phyloP scores from a whole-genome alignment of 2,888 invertebrate genomes.

The Drosophila colorata region DNA sequence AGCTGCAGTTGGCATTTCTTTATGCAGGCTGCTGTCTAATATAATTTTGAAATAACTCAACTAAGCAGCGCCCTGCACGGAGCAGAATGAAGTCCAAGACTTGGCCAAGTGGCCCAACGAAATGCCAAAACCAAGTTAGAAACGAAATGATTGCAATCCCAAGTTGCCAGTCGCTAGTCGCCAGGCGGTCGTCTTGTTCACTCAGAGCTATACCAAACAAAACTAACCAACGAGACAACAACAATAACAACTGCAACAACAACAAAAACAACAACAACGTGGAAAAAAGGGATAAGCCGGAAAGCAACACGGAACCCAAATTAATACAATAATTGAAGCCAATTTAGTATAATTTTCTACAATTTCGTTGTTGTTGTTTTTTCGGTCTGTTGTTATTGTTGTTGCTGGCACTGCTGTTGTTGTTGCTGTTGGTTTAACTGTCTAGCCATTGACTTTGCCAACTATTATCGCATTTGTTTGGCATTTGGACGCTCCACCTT shows the following conservation, averaged over 20 bases:
- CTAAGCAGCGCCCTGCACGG: slow-evolving; percentile 43
- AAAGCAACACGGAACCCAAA: slow-evolving; percentile 84
- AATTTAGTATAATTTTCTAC: slow-evolving; percentile 85
- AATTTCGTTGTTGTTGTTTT: slow-evolving; percentile 71
- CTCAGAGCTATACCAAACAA: slow-evolving; percentile 35
- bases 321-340: slow-evolving; percentile 85
- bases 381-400: slow-evolving; percentile 35
- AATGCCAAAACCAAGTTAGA: slow-evolving; percentile 75
- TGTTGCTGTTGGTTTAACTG: slow-evolving; percentile 57
- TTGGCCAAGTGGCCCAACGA: slow-evolving; percentile 66
- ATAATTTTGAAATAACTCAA: slow-evolving; percentile 79
- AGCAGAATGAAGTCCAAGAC: slow-evolving; percentile 21
- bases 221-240: slow-evolving; percentile 43
- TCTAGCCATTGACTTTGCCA: slow-evolving; percentile 77
- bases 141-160: slow-evolving; percentile 69
- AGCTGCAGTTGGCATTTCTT: slow-evolving; percentile 47
- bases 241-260: slow-evolving; percentile 16
- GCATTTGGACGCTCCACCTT: slow-evolving; percentile 64
- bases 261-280: slow-evolving; percentile 27
- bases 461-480: slow-evolving; percentile 80
- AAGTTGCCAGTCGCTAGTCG: slow-evolving; percentile 28
- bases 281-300: slow-evolving; percentile 82
- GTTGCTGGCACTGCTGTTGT: slow-evolving; percentile 13
- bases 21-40: slow-evolving; percentile 62
- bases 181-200: slow-evolving; percentile 46